These are phyloP conservation scores for Ormyrus labotus DNA, from an alignment of 2,888 invertebrate species.

Conservation along the genomic window DNA sequence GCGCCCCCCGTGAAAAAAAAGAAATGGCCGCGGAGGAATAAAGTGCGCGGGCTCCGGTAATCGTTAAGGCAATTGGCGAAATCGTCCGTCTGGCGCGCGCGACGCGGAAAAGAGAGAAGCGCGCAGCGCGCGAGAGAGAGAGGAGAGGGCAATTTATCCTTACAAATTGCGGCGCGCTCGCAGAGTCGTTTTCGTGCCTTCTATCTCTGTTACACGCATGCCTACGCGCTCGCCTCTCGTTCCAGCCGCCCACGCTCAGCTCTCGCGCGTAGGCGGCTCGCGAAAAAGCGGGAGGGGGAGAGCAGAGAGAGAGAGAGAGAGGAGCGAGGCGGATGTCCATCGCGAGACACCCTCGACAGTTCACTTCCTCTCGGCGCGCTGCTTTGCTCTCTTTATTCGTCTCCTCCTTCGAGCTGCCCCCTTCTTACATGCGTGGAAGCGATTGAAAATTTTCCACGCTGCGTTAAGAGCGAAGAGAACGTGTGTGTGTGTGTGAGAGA, in stretches of 20 bases:
- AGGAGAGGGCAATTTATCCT: slow-evolving; percentile 47
- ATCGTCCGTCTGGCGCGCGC: background rate
- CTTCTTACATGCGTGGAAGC: slow-evolving; percentile 47
- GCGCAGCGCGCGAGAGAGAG: background rate
- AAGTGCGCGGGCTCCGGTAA: background rate
- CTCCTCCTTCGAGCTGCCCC: background rate
- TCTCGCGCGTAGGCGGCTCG: slow-evolving; percentile 38
- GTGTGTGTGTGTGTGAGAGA: slow-evolving; percentile 59
- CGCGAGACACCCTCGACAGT: slow-evolving; percentile 51
- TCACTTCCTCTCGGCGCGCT: slow-evolving; percentile 46
- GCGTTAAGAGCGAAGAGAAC: slow-evolving; percentile 51
- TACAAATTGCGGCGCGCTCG: slow-evolving; percentile 51
- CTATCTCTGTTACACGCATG: slow-evolving; percentile 17
- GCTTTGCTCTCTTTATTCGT: slow-evolving; percentile 49
- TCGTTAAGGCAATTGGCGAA: slow-evolving; percentile 15
- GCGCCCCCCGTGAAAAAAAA: no score
- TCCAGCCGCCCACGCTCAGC: slow-evolving; percentile 55
- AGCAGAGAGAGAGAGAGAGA: slow-evolving; percentile 10
- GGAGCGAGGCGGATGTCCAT: slow-evolving; percentile 36
- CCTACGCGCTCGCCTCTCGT: slow-evolving; percentile 51
- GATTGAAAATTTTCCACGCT: slow-evolving; percentile 69
- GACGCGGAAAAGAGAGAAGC: background rate
- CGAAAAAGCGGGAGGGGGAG: slow-evolving; percentile 7
- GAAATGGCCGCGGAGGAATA: no score
- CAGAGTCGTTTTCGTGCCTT: slow-evolving; percentile 46